phyloP scores from a whole-genome alignment of 2,888 invertebrate genomes.

The Volucella zonaria region DNA sequence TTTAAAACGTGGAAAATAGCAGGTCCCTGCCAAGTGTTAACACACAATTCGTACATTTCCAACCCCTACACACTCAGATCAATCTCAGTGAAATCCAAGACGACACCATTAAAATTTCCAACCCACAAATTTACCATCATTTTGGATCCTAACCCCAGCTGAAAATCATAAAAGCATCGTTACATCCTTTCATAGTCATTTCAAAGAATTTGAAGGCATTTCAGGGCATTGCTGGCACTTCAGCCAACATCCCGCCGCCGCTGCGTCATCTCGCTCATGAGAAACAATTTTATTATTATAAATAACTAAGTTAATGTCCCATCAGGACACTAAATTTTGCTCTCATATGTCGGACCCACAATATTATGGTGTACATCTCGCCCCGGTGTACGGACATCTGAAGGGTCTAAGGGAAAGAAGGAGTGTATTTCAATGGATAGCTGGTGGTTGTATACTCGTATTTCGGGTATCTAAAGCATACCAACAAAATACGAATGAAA shows the following conservation, averaged over 20 bases:
- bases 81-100: constrained; percentile 29
- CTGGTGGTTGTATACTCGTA: background rate
- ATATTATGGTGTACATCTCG: background rate
- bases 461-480: background rate
- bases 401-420: no score
- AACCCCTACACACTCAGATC: background rate
- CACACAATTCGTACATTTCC: no score
- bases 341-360: constrained; percentile 40
- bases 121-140: constrained; percentile 35
- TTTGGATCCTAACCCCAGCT: constrained; percentile 28
- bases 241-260: background rate
- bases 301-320: constrained; percentile 55
- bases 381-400: no score
- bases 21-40: no score
- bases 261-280: constrained; percentile 7
- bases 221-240: no score
- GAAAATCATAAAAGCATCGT: constrained; percentile 16
- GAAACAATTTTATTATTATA: constrained; percentile 54
- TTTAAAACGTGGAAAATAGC: no score
- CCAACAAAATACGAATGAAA: no score
- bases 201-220: background rate
- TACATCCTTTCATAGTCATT: constrained; percentile 10
- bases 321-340: constrained; percentile 57
- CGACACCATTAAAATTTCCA: constrained; percentile 39
- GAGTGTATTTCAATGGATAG: background rate